These are phyloP conservation scores for Tretioscincus oriximinensis DNA, from an alignment of 2,113 vertebrate genomes.

Conservation along the genomic window DNA sequence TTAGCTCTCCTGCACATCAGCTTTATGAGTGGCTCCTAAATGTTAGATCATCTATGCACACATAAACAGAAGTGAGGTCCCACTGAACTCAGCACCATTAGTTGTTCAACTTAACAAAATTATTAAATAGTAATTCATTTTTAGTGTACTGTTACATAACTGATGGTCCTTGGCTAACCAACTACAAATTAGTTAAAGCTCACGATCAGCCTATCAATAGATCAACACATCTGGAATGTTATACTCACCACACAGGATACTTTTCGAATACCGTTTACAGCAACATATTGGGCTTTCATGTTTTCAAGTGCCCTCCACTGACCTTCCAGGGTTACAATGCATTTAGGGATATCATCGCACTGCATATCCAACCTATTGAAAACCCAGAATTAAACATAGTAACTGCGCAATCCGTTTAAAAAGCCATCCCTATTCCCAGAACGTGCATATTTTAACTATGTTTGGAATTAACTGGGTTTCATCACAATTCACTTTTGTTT, in stretches of 20 bases:
- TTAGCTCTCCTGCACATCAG: no score
- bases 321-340: constrained; percentile 79
- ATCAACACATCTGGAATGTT: background rate
- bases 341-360: constrained; percentile 73
- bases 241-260: constrained; percentile 92
- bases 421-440: no score
- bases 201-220: background rate
- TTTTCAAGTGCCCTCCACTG: constrained; percentile 93
- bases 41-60: no score
- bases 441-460: no score
- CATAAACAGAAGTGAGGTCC: no score
- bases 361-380: constrained; percentile 86
- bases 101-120: no score
- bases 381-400: constrained; percentile 20
- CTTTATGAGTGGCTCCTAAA: no score
- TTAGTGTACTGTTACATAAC: no score
- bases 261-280: constrained; percentile 94
- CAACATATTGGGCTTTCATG: constrained; percentile 95
- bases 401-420: background rate
- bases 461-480: background rate
- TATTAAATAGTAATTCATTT: no score
- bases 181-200: no score
- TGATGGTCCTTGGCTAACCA: no score
- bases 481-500: background rate
- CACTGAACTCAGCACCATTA: no score